Base-by-base conservation (phyloP, 1,140 invertebrate genomes). In the Danaus melanippus region DNA sequence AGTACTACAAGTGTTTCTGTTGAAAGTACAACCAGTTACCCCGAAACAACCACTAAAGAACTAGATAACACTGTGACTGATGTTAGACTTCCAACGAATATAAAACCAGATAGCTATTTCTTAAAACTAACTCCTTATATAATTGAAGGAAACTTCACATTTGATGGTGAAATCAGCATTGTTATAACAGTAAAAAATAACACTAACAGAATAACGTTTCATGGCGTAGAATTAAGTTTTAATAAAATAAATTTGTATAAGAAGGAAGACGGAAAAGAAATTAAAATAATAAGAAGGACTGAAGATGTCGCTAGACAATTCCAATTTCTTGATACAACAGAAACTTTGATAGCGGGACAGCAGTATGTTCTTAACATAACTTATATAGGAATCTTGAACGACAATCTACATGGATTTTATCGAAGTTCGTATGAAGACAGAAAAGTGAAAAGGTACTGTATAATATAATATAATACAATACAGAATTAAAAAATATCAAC, bases 381-480 rank as follows among this genome's bases (percentile, higher is more conserved):
- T 41, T 97, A 92, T 68, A 84, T 87, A 1, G 94, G 94, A 3
- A 80, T 90, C 12, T 80, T 96, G 1, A 93, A 93, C 69, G 92
- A 95, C 67, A 90, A 93, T 60, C 79, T 96, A 39, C 91, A 93
- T 67, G 96, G 96, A 12, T 97, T 97, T 78, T 98, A 97, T 74
- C 89, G 94, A 58, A 96, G 95, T 82, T 94, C 92, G 1, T 97
- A 97, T 71, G 90, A 88, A 62, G 89, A 90, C 41, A 88, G 88
- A 32, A 92, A 91, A 63, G 88, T 92, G 42, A 93, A 91, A 56
- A 92, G 91, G 93, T 93, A 74, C 21, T 32, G 21, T 32, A 32
- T 1, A 2, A 0, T 32, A 32, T 32, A 32, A 32, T 32, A 32
- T 32, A 7, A 5, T 32, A 7, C 6, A 32, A 32, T 5, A 32